phyloP scores from a whole-genome alignment of 2,797 vertebrate species.

The Synaphobranchus kaupii region DNA sequence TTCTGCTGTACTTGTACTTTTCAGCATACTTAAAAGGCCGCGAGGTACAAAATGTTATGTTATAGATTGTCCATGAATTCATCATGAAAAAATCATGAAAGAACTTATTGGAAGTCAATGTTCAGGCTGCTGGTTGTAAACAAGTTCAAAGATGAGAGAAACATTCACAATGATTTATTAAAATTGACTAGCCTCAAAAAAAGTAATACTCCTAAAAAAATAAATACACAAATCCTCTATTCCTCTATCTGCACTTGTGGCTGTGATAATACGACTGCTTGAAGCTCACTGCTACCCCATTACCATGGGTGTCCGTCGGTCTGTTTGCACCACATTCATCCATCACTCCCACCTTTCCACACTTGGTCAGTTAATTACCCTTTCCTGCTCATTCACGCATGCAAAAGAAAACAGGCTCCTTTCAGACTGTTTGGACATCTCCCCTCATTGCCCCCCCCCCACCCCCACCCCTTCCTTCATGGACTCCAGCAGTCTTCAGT shows the following conservation, averaged over 20 bases:
- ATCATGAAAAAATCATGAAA: background rate
- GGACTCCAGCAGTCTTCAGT: conserved; percentile 39
- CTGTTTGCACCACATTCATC: conserved; percentile 62
- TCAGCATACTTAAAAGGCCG: background rate
- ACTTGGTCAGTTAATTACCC: conserved; percentile 72
- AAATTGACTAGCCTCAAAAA: background rate
- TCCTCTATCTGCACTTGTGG: conserved; percentile 16
- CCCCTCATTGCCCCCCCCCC: conserved; percentile 46
- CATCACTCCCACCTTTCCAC: conserved; percentile 68
- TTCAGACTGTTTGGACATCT: conserved; percentile 73
- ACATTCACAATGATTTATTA: background rate
- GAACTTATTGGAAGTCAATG: background rate
- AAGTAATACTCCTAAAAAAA: background rate
- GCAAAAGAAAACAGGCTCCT: conserved; percentile 73
- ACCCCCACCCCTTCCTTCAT: conserved; percentile 22
- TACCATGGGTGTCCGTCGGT: conserved; percentile 41
- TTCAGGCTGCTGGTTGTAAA: background rate
- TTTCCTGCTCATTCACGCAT: conserved; percentile 70
- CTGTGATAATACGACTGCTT: conserved; percentile 19
- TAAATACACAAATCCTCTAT: background rate
- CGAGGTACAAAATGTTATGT: background rate
- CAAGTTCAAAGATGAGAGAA: background rate
- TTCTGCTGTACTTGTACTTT: background rate
- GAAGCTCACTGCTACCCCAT: background rate
- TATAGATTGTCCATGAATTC: background rate